These are phyloP conservation scores for Tachysurus fulvidraco DNA, from an alignment of 2,113 vertebrate genomes.

Conservation along the genomic window DNA sequence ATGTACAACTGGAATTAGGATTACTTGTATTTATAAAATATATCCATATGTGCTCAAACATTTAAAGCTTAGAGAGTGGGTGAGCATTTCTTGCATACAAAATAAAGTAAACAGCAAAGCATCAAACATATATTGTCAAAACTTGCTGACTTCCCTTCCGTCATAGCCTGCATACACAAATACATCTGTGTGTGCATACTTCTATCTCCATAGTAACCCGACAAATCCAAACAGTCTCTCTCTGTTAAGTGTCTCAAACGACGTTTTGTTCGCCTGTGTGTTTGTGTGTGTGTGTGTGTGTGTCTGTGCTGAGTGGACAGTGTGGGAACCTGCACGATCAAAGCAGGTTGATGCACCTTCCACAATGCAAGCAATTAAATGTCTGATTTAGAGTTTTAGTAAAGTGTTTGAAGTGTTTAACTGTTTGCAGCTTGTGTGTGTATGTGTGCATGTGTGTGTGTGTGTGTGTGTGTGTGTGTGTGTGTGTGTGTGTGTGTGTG, in stretches of 20 bases:
- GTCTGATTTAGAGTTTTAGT: neutral
- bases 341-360: neutral
- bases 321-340: neutral
- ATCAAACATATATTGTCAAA: slow-evolving; percentile 6
- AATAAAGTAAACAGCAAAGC: neutral
- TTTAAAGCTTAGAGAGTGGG: neutral
- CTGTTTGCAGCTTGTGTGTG: neutral
- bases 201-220: neutral
- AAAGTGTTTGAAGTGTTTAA: neutral
- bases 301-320: neutral
- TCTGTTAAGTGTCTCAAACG: slow-evolving; percentile 19
- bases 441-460: neutral
- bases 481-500: too few species aligned
- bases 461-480: neutral
- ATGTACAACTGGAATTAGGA: neutral
- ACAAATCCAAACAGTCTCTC: neutral
- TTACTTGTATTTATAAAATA: neutral
- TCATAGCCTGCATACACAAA: neutral
- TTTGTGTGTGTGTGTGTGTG: neutral
- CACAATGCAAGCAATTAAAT: neutral
- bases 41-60: neutral
- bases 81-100: neutral
- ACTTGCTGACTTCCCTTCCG: slow-evolving; percentile 18
- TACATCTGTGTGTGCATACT: neutral
- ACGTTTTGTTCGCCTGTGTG: neutral